Evolutionary conservation across 2,113 vertebrate species (phyloP).

Genomic region (Saccopteryx leptura): DNA sequence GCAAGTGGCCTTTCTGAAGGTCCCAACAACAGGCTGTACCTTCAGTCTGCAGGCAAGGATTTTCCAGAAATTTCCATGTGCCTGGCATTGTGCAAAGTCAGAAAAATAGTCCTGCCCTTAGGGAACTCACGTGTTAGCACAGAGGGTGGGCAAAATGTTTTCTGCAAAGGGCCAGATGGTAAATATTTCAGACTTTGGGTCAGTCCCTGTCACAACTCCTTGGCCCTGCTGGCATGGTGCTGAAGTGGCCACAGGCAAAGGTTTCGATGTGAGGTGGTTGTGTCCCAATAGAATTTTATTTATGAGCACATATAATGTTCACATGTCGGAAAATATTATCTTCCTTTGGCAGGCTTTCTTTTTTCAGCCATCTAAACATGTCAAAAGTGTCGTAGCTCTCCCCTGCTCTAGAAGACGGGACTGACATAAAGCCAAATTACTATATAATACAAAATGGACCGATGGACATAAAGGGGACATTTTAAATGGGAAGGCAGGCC

Average conservation of each 20-base stretch:
- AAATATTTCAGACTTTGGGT: not conserved
- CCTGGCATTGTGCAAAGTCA: not conserved
- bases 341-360: not conserved
- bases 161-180: not conserved
- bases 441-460: not conserved
- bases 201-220: not conserved
- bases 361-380: slow-evolving; percentile 21
- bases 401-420: not conserved
- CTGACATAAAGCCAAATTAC: not conserved
- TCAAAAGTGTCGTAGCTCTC: not conserved
- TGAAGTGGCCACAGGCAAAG: not conserved
- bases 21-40: not conserved
- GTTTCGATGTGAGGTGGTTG: not conserved
- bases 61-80: not conserved
- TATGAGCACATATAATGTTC: slow-evolving; percentile 22
- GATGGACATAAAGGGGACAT: fast-evolving
- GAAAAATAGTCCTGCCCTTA: not conserved
- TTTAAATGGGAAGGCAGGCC: not conserved
- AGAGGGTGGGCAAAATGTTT: not conserved
- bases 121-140: not conserved
- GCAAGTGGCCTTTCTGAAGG: not conserved
- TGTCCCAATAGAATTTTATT: not conserved
- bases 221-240: fast-evolving
- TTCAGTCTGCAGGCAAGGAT: not conserved
- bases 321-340: not conserved